phyloP scores from a whole-genome alignment of 1,140 invertebrate species.

The Drosophila sturtevanti region DNA sequence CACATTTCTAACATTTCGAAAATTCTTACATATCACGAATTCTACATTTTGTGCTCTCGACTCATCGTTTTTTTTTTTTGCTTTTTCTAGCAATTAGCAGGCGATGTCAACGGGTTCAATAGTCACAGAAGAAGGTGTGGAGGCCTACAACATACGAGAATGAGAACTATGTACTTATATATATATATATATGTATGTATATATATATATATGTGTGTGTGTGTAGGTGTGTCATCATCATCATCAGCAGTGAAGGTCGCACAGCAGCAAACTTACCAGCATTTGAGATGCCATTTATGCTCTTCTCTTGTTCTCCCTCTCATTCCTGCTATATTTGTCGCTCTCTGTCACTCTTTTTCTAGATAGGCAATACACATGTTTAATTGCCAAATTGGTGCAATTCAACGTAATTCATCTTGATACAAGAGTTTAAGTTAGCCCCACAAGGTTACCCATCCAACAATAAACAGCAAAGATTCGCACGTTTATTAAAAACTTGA shows the following conservation, averaged over 20 bases:
- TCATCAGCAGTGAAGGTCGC: constrained; percentile 63
- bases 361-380: constrained; percentile 52
- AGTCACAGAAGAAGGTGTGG: constrained; percentile 66
- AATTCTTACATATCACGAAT: constrained; percentile 67
- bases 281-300: constrained; percentile 68
- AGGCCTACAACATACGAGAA: constrained; percentile 43
- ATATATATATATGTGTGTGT: constrained; percentile 18
- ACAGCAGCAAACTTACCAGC: constrained; percentile 21
- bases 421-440: constrained; percentile 29
- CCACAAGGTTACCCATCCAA: constrained; percentile 52
- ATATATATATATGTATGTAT: constrained; percentile 1
- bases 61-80: constrained; percentile 38
- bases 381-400: constrained; percentile 79
- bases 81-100: constrained; percentile 68
- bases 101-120: constrained; percentile 75
- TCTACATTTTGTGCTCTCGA: constrained; percentile 41
- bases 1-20: constrained; percentile 46
- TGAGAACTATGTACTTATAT: constrained; percentile 22
- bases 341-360: constrained; percentile 41
- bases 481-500: constrained; percentile 64
- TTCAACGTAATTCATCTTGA: constrained; percentile 75
- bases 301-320: constrained; percentile 46
- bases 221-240: constrained; percentile 70
- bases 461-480: constrained; percentile 48
- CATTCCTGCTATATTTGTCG: background rate